These are phyloP conservation scores for Hirundichthys speculiger DNA, from an alignment of 2,113 vertebrate genomes.

Conservation along the genomic window DNA sequence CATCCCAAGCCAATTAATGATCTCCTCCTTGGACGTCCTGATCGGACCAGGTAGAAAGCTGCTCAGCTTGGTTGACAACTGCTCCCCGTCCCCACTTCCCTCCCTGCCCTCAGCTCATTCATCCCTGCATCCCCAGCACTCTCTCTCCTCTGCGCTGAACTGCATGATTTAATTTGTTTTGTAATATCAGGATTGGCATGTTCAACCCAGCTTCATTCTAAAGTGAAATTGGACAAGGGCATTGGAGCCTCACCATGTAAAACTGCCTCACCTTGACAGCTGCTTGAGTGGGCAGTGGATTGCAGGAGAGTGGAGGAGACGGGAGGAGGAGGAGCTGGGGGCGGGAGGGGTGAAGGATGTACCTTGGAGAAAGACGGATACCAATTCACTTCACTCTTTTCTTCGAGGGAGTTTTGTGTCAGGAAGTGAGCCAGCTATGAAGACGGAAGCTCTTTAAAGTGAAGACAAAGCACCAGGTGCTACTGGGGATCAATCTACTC, in stretches of 20 bases:
- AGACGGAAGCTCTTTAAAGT: constrained; percentile 66
- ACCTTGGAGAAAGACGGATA: constrained; percentile 74
- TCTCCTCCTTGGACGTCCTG: constrained; percentile 67
- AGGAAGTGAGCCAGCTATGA: constrained; percentile 51
- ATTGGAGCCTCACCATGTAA: constrained; percentile 84
- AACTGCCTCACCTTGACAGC: constrained; percentile 83
- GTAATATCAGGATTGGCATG: constrained; percentile 85
- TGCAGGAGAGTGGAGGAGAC: constrained; percentile 59
- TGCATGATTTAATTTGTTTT: constrained; percentile 85
- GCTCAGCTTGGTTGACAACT: constrained; percentile 49
- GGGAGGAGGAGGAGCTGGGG: constrained; percentile 7
- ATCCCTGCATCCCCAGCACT: constrained; percentile 57
- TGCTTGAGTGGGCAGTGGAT: constrained; percentile 79
- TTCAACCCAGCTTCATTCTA: constrained; percentile 83
- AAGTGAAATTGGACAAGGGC: constrained; percentile 86
- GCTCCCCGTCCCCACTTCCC: neutral
- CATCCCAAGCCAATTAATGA: constrained; percentile 74
- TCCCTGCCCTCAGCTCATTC: constrained; percentile 22
- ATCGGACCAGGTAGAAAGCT: constrained; percentile 60
- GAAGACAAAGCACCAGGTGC: constrained; percentile 73
- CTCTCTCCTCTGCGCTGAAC: constrained; percentile 61
- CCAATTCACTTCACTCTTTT: constrained; percentile 71
- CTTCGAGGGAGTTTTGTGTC: constrained; percentile 60
- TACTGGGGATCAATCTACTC: constrained; percentile 46
- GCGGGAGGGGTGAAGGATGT: constrained; percentile 51